Evolutionary conservation across 2,797 vertebrate genomes (phyloP), one percentile per base, ranked within the genome.

Genomic region (Vespertilio murinus): DNA sequence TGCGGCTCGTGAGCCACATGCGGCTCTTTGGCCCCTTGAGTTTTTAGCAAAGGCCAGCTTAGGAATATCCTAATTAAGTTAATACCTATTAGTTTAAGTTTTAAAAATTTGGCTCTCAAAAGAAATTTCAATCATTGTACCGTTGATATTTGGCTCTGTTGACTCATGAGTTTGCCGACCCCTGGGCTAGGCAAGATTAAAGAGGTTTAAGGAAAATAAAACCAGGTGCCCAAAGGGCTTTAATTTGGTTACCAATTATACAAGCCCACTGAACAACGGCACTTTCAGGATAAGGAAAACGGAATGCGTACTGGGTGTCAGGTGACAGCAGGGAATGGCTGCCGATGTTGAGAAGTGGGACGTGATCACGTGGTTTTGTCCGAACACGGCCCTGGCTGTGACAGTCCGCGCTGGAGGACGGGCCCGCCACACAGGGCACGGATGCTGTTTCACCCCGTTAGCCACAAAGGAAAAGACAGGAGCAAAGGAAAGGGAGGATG

Each of bases 221-320:
- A 40, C n/a, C 64, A 90, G 54, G 56, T 38, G 28, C 47, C 90
- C 35, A 52, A 10, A 28, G 25, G 45, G 23, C 67, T 45, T 92
- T 73, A 79, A 45, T 54, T 67, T 45, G 25, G 56, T 64, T 52
- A 59, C 74, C 45, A 71, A 45, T 16, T 89, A 83, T 64, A 73
- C 30, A 73, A 91, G 82, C 33, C 64, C 73, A 85, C 49, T 22
- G 45, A 23, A 71, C 42, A 75, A 85, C 70, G 47, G 11, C 52
- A 71, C 61, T 94, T 90, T 82, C 33, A 77, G 86, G 69, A 77
- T 54, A 80, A 81, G 42, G 71, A 93, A 92, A 93, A 83, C 7
- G 38, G 40, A 80, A 25, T 45, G 9, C 25, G 17, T 54, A 6
- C 59, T 30, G 17, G 35, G 79, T 49, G 28, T 75, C 65, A 64